Conservation (phyloP, 2,113 vertebrate genomes). For the Mus spicilegus region DNA sequence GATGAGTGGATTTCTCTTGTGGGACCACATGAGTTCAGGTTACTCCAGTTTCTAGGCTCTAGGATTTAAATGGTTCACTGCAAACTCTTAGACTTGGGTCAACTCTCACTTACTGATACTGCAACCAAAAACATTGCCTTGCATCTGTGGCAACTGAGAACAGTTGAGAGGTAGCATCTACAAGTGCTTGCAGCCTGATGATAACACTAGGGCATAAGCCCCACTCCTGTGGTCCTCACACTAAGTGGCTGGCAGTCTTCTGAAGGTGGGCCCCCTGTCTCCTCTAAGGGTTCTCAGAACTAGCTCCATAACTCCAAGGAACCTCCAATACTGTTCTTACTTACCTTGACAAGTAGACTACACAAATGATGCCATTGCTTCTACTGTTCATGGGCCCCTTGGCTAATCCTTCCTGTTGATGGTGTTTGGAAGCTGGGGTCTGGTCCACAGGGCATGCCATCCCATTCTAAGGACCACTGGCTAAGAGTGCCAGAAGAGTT, state of each 20-base stretch:
- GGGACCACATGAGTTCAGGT: conserved; percentile 15
- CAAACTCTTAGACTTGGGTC: not conserved
- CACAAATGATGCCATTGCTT: not conserved
- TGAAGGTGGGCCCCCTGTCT: not conserved
- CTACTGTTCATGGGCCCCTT: not conserved
- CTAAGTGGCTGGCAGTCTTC: not conserved
- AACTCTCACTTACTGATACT: not conserved
- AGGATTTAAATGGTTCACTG: not conserved
- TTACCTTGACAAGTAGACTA: not conserved
- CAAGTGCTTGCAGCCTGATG: too few species aligned
- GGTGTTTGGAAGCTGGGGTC: not conserved
- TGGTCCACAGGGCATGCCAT: not conserved
- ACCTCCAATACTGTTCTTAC: not conserved
- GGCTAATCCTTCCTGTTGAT: not conserved
- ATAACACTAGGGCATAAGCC: not conserved
- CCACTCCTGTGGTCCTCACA: not conserved
- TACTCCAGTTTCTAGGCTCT: not conserved
- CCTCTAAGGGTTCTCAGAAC: not conserved
- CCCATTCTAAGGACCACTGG: not conserved
- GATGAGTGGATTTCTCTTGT: not conserved
- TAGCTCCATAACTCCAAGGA: not conserved
- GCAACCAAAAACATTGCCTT: rapidly evolving
- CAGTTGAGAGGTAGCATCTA: not conserved
- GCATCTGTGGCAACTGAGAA: not conserved
- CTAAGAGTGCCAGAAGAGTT: not conserved